phyloP scores from a whole-genome alignment of 2,888 invertebrate species.

The Drosophila subquinaria region DNA sequence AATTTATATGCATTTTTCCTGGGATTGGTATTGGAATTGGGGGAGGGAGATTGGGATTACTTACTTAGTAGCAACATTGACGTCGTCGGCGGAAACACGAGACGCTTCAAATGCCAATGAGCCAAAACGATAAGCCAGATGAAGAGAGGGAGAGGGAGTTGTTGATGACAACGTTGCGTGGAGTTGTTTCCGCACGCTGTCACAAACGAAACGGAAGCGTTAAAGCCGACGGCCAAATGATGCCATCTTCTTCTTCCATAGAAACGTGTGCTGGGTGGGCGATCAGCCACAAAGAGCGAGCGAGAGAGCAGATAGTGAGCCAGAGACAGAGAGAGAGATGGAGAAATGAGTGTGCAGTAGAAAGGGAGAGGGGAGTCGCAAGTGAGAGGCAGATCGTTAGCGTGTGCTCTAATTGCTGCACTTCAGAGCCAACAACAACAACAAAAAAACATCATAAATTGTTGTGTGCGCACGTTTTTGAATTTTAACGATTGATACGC shows the following conservation, averaged over 20 bases:
- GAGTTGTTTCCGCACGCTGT: constrained; percentile 44
- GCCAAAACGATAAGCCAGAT: constrained; percentile 55
- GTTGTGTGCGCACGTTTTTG: constrained; percentile 14
- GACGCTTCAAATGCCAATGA: constrained; percentile 75
- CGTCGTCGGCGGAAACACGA: constrained; percentile 69
- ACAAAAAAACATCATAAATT: background rate
- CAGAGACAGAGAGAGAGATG: no score
- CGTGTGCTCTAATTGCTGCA: constrained; percentile 68
- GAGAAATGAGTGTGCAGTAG: background rate
- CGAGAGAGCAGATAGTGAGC: background rate
- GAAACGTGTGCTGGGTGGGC: constrained; percentile 51
- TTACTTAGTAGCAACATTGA: constrained; percentile 63
- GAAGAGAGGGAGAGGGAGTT: constrained; percentile 7
- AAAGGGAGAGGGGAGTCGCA: background rate
- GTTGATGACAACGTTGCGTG: constrained; percentile 63
- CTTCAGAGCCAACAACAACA: constrained; percentile 29
- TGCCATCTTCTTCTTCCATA: constrained; percentile 16
- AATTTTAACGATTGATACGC: constrained; percentile 16
- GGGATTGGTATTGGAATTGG: constrained; percentile 31
- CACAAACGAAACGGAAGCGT: constrained; percentile 51
- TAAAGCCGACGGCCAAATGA: constrained; percentile 37
- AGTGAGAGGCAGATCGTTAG: constrained; percentile 35
- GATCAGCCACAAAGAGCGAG: constrained; percentile 21
- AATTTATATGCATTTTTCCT: constrained; percentile 73
- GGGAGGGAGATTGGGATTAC: constrained; percentile 58